Evolutionary conservation across 2,888 invertebrate species (phyloP), one percentile per base, ranked within the genome.

Genomic region (Nycteola revayana): DNA sequence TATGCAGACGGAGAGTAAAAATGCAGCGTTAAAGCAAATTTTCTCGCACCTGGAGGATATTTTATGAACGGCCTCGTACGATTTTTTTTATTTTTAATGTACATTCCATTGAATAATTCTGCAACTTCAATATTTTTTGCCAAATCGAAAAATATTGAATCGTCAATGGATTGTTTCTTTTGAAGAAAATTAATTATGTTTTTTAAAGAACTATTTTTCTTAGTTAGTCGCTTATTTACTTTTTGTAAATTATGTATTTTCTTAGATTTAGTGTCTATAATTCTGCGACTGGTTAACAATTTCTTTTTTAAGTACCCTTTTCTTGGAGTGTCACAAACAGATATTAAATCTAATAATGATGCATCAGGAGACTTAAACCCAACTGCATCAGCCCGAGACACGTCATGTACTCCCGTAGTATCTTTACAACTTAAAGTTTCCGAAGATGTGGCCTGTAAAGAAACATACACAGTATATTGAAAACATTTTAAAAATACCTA

Each of bases 21-120:
- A 26, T 48, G 36, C 6, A 44, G 27, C n/a, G 33, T 43, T 3
- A 43, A 9, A 6, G 34, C 36, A 36, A 48, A 48, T 39, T 44
- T 49, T 24, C 39, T 28, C 4, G 18, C 29, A 22, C 29, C 44
- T 5, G 34, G 29, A 8, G 44, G 32, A 34, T 40, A 40, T 37
- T 44, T 43, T 7, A 30, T 7, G 23, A 43, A 36, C 5, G 39
- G 36, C 23, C 21, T 29, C 21, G 34, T 36, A 23, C 9, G 23
- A n/a, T 30, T 11, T 11, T 6, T 41, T 27, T 23, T 26, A 25
- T 32, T 32, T 7, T 32, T 26, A 10, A 32, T 10, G 32, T 27
- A 32, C 25, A 32, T 26, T 11, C 26, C 21, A 32, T 26, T 21
- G n/a, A 32, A 32, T 11, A 32, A 24, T 25, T 32, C 17, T 32